A percentile compares a stretch with the other conserved stretches of the same genome.
These are phyloP conservation scores for Xestia sexstrigata DNA, from an alignment of 2,888 invertebrate genomes.

Conservation along the genomic window DNA sequence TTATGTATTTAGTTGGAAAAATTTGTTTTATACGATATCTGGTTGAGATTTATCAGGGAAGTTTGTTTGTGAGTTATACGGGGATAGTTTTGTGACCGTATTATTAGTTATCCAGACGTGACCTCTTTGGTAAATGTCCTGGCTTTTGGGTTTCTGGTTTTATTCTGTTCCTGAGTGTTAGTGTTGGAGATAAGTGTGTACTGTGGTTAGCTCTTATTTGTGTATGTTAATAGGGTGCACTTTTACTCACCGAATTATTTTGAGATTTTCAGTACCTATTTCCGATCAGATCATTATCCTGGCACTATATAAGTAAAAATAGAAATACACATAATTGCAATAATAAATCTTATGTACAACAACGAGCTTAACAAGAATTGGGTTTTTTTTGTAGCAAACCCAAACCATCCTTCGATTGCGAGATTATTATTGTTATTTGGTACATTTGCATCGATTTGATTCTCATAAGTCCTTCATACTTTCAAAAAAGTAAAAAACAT, in stretches of 20 bases:
- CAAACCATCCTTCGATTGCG: too few relatives aligned
- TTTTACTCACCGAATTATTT: background rate
- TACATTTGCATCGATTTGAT: background rate
- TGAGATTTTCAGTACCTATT: background rate
- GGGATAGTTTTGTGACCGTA: constrained; percentile 51
- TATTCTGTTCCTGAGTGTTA: constrained; percentile 6
- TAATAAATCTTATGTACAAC: too few relatives aligned
- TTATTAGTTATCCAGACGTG: constrained; percentile 64
- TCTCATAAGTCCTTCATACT: background rate
- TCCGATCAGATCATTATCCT: background rate
- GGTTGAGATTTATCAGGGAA: constrained; percentile 65
- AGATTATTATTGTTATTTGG: too few relatives aligned
- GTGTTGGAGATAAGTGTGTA: constrained; percentile 18
- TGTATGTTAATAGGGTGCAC: background rate
- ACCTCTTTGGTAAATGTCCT: constrained; percentile 55
- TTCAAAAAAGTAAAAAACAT: too few relatives aligned
- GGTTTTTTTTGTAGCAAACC: too few relatives aligned
- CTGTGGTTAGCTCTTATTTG: background rate
- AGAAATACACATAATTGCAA: too few relatives aligned
- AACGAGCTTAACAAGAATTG: too few relatives aligned
- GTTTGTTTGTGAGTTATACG: constrained; percentile 64
- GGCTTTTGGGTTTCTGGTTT: constrained; percentile 17
- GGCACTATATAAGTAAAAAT: too few relatives aligned
- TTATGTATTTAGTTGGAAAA: constrained; percentile 87
- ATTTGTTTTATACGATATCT: constrained; percentile 65